A percentile compares a stretch with the other conserved stretches of the same genome.
Evolutionary conservation across 1,140 invertebrate species (phyloP).

Genomic region (Dinoponera quadriceps): DNA sequence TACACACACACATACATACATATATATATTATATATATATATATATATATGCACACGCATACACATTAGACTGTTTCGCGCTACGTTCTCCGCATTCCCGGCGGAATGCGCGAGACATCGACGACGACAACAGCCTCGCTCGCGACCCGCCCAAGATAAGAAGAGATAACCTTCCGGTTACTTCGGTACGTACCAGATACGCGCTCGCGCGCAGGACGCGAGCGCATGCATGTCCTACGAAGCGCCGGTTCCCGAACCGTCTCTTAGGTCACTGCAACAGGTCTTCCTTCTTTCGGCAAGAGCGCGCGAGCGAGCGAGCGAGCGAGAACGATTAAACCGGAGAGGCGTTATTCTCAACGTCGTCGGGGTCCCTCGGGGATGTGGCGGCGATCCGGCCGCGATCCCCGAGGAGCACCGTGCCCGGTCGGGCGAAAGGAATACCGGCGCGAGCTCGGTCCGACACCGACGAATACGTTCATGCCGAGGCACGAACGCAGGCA

Average conservation of each 20-base stretch:
- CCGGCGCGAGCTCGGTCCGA: constrained; percentile 45
- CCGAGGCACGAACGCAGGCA: constrained; percentile 54
- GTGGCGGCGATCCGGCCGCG: no score
- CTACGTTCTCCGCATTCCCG: constrained; percentile 17
- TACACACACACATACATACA: no score
- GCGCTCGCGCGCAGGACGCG: constrained; percentile 20
- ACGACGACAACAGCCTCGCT: constrained; percentile 25
- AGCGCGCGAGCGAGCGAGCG: constrained; percentile 17
- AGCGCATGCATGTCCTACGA: constrained; percentile 40
- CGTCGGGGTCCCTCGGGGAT: constrained; percentile 8
- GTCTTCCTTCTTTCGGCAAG: constrained; percentile 68
- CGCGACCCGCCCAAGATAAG: constrained; percentile 40
- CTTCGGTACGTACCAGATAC: constrained; percentile 47
- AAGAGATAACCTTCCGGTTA: constrained; percentile 57
- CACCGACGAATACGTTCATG: constrained; percentile 66
- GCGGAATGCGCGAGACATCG: background rate
- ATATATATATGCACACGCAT: no score
- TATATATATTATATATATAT: no score
- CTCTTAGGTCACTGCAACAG: constrained; percentile 71
- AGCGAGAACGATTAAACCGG: constrained; percentile 25
- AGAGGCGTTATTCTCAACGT: background rate
- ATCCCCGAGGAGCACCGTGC: constrained; percentile 1
- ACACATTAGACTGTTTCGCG: constrained; percentile 61
- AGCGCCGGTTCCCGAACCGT: constrained; percentile 68
- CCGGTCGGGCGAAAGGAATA: constrained; percentile 51